A percentile compares a stretch with the other conserved stretches of the same genome.
phyloP scores from a whole-genome alignment of 1,140 invertebrate genomes.

The Oreohelix idahoensis region DNA sequence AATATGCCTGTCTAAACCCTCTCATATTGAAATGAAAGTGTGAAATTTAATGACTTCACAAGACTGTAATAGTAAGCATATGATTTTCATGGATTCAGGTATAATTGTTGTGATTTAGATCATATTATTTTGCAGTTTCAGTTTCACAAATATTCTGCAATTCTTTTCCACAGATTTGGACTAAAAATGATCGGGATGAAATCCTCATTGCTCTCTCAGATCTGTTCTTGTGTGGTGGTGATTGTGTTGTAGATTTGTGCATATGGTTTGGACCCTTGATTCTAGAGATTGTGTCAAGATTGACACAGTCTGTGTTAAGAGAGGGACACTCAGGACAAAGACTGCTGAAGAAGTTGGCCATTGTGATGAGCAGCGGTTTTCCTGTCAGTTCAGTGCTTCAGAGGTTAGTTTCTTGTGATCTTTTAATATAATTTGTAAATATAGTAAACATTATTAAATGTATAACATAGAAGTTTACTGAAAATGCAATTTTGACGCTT shows the following conservation, averaged over 20 bases:
- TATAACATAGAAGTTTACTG: too few relatives aligned
- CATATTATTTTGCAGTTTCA: too few relatives aligned
- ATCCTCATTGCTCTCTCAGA: slow-evolving; percentile 48
- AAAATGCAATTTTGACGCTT: too few relatives aligned
- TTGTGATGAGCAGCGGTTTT: slow-evolving; percentile 51
- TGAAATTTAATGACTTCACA: too few relatives aligned
- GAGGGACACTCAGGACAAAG: slow-evolving; percentile 23
- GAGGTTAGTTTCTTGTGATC: slow-evolving; percentile 39
- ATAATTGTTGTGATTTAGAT: too few relatives aligned
- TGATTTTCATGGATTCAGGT: too few relatives aligned
- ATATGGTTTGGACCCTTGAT: slow-evolving; percentile 48
- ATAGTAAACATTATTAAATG: too few relatives aligned
- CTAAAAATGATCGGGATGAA: slow-evolving; percentile 42
- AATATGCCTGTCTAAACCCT: too few relatives aligned
- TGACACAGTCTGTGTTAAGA: slow-evolving; percentile 33
- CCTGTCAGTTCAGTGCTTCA: slow-evolving; percentile 47
- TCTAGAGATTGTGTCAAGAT: slow-evolving; percentile 53
- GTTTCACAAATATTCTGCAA: too few relatives aligned
- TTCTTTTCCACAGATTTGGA: slow-evolving; percentile 70
- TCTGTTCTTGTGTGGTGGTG: slow-evolving; percentile 45
- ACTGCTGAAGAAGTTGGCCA: slow-evolving; percentile 47
- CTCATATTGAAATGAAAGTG: too few relatives aligned
- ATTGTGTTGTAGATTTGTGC: slow-evolving; percentile 55
- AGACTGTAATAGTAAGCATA: too few relatives aligned
- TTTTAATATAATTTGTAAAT: too few relatives aligned